Conservation (phyloP, 2,113 vertebrate species). For the Muntiacus muntjak region DNA sequence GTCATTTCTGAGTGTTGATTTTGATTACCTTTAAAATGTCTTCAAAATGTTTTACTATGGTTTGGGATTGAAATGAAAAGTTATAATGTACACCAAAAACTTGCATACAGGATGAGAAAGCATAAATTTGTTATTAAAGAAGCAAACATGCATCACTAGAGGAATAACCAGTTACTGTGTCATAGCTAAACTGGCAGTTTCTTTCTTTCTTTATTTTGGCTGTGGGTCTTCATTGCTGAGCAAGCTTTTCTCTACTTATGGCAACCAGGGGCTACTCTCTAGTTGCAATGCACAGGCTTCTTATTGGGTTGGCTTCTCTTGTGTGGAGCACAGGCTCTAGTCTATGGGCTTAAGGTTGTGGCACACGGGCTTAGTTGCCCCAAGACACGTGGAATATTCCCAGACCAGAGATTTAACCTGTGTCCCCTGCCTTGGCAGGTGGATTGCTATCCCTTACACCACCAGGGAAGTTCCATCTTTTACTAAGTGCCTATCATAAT, state of each 20-base stretch:
- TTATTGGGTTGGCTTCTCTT: background rate
- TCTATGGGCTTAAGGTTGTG: background rate
- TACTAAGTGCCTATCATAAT: background rate
- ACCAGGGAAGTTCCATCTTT: background rate
- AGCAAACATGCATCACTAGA: background rate
- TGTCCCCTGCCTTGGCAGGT: background rate
- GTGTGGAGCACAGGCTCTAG: background rate
- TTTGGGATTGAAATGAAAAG: conserved; percentile 24
- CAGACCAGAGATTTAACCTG: background rate
- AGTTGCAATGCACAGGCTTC: background rate
- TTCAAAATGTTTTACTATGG: background rate
- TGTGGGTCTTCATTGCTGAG: background rate
- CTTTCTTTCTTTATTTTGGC: background rate
- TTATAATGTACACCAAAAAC: background rate
- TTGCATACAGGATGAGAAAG: background rate
- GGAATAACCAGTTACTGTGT: background rate
- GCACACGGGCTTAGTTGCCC: background rate
- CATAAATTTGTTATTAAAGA: background rate
- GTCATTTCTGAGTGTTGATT: background rate
- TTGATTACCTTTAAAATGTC: background rate
- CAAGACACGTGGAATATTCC: background rate
- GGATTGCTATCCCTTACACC: background rate
- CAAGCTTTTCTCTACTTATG: background rate
- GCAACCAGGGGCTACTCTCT: background rate
- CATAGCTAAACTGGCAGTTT: background rate